Evolutionary conservation across 2,797 vertebrate species (phyloP), one percentile per base, ranked within the genome.

Genomic region (Corythornis leucogaster): DNA sequence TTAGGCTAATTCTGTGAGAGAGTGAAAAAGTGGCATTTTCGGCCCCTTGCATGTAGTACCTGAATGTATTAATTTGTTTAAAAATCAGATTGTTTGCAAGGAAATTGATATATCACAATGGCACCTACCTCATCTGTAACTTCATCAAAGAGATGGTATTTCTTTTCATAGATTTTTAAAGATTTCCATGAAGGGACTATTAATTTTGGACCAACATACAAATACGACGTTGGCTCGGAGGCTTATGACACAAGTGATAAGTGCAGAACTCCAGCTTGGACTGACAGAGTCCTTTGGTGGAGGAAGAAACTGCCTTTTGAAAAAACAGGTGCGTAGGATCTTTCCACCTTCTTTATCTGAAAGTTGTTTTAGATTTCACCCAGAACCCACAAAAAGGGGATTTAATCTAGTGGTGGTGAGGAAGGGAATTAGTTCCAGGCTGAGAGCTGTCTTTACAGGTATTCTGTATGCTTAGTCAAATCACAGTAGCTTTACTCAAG

Each of bases 201-300:
- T 91, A 97, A 98, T 84, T 98, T 98, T 87, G 98, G 97, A 40
- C 98, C 98, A 91, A 98, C 98, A 30, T 98, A 98, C 84, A 98
- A 98, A 82, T 98, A 98, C 1, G 98, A 98, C 0, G 95, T 98
- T 53, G 98, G 98, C 85, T 98, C 98, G 0, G 98, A 98, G 13
- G 97, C 98, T 89, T 98, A 98, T 2, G 98, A 98, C 53, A 98
- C 98, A 11, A 98, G 98, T 28, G 98, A 98, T 75, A 98, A 98
- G 21, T 98, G 98, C 84, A 97, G 98, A 75, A 98, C 98, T 22
- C 98, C 98, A 3, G 98, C 98, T 8, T 98, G 98, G 98, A 98
- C 98, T 24, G 98, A 98, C 93, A 92, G 98, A 92, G 98, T 98
- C 50, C 96, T 98, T 80, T 98, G 98, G 97, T 98, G 98, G 98